Conservation (phyloP, 2,113 vertebrate species). For the Willisornis vidua region DNA sequence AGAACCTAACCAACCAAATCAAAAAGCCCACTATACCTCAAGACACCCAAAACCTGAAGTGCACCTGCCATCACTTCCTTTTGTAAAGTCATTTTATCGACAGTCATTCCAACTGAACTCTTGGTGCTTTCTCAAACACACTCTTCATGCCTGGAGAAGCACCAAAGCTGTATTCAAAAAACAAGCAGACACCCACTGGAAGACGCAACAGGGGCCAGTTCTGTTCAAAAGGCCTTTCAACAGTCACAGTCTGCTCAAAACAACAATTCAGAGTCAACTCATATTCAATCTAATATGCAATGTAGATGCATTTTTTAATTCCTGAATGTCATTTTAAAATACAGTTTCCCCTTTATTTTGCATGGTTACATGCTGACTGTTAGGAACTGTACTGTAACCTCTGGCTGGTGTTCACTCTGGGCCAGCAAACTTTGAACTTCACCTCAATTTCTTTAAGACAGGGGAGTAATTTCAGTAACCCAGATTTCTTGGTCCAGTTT, state of each 20-base stretch:
- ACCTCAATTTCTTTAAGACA: neutral
- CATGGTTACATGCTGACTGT: neutral
- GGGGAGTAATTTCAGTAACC: neutral
- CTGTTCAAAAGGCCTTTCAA: neutral
- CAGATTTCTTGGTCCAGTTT: neutral
- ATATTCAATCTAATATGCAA: neutral
- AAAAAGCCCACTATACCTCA: neutral
- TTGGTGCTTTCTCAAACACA: neutral
- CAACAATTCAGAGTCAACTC: rapidly evolving
- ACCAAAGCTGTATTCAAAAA: neutral
- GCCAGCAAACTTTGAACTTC: neutral
- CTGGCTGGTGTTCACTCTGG: neutral
- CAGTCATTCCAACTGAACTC: neutral
- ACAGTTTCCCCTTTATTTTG: neutral
- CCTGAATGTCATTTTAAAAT: neutral
- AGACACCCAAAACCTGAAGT: neutral
- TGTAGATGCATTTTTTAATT: neutral
- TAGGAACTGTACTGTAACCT: neutral
- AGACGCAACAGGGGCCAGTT: neutral
- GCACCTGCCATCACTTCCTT: neutral
- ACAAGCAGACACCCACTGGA: neutral
- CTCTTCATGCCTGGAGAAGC: neutral
- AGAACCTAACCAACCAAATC: neutral
- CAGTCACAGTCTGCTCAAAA: neutral
- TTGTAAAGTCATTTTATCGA: neutral